Percentiles rank a stretch among this genome's conserved stretches.
Evolutionary conservation across 1,140 invertebrate genomes (phyloP).

Genomic region (Leptinotarsa lineolata): DNA sequence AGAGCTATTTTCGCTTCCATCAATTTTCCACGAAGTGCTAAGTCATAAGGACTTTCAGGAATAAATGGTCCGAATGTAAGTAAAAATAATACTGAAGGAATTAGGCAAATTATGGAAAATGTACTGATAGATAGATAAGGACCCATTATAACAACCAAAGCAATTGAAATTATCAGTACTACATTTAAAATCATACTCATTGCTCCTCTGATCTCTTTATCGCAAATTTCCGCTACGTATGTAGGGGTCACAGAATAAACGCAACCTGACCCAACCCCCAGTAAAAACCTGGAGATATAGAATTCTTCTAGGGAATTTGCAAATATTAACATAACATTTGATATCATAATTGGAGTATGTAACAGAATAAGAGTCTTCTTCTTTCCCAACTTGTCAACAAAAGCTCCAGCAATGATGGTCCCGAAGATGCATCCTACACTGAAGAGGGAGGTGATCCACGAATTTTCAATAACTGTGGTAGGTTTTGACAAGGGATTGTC

Average conservation of each 20-base stretch:
- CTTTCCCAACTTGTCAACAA: background rate
- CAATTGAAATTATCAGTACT: slow-evolving; percentile 37
- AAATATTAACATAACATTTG: slow-evolving; percentile 14
- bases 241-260: slow-evolving; percentile 59
- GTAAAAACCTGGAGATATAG: slow-evolving; percentile 2
- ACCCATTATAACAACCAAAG: slow-evolving; percentile 62
- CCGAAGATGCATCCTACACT: background rate
- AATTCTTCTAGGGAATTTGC: background rate
- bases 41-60: slow-evolving; percentile 79
- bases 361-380: slow-evolving; percentile 1
- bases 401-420: background rate
- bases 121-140: slow-evolving; percentile 61
- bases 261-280: slow-evolving; percentile 47
- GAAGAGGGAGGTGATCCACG: slow-evolving; percentile 1
- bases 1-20: slow-evolving; percentile 60
- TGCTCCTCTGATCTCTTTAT: slow-evolving; percentile 45
- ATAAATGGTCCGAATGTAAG: slow-evolving; percentile 56
- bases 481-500: background rate
- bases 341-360: background rate
- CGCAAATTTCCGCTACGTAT: slow-evolving; percentile 60
- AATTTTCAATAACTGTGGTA: slow-evolving; percentile 6
- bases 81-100: slow-evolving; percentile 60
- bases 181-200: slow-evolving; percentile 39
- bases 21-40: slow-evolving; percentile 63
- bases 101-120: slow-evolving; percentile 58